Base-by-base conservation (phyloP, 2,888 invertebrate species). In the Arctia plantaginis region DNA sequence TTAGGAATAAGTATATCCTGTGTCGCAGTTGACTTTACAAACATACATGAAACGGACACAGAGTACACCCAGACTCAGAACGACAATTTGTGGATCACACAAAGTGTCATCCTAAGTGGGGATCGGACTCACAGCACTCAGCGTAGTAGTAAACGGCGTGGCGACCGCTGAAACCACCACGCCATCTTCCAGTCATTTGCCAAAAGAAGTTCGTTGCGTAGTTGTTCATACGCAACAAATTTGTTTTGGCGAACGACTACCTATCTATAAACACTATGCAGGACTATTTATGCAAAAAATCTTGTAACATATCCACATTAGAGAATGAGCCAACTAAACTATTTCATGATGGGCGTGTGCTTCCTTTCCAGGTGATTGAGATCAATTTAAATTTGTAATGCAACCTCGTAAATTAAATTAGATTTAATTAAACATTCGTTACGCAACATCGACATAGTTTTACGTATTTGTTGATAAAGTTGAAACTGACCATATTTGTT, bases 301-400 rank as follows among this genome's bases (percentile, higher is more conserved):
- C 77, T 64, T 0, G 77, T 71, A 30, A 0, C 30, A 66, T 77
- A 70, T 18, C 72, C 77, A 73, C 55, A 66, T 73, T 71, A 44
- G 67, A 71, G 70, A 67, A 27, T 33, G 33, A 66, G 59, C 39
- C 59, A 59, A 51, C 62, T 7, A 59, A 44, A n/a, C 33, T 66
- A 47, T 72, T 23, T 70, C 78, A 72, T 74, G 78, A 82, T 59
- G 84, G 85, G 84, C 79, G 84, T 81, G 77, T 76, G 74, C 33
- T 35, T 78, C 84, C 82, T 72, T 78, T 79, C 74, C 69, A 30
- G 78, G 85, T 74, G 66, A 76, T 77, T 69, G 80, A 76, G 75
- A 79, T 78, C 77, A 35, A 85, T 85, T 84, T 80, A 73, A 83
- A 82, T 85, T 82, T 80, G 39, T 80, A 84, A 81, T 81, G 12